Conservation (phyloP, 2,888 invertebrate genomes). For the Monoplex corrugatus region DNA sequence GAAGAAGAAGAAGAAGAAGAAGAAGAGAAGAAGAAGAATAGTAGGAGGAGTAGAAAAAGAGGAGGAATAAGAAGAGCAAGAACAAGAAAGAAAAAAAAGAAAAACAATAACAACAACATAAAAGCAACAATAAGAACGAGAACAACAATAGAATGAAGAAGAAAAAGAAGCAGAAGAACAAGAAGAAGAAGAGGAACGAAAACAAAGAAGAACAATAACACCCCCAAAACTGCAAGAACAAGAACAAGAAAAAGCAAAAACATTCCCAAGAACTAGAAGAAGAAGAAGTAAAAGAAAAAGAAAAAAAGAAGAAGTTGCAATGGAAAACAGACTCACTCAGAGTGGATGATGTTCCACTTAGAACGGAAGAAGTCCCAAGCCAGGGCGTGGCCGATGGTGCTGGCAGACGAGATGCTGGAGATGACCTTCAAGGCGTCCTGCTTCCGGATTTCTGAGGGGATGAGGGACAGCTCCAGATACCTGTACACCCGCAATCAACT, state of each 20-base stretch:
- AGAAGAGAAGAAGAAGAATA: not conserved
- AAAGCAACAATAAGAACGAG: constrained; percentile 23
- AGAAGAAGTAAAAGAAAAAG: not conserved
- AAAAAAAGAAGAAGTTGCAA: not conserved
- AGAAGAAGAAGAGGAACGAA: no score
- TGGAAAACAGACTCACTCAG: constrained; percentile 66
- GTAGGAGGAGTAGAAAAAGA: no score
- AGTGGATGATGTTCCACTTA: constrained; percentile 86
- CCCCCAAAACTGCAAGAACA: not conserved
- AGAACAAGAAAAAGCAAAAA: not conserved
- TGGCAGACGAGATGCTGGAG: constrained; percentile 68
- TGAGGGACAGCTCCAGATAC: constrained; percentile 69
- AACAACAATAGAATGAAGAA: not conserved
- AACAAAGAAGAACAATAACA: not conserved
- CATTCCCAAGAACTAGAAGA: not conserved
- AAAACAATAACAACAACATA: not conserved
- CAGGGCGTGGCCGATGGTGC: constrained; percentile 71
- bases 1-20: not conserved
- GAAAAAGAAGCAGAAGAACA: no score
- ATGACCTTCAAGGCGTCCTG: constrained; percentile 75
- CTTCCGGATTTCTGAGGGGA: constrained; percentile 67
- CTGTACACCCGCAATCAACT: constrained; percentile 59
- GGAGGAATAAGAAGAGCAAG: no score
- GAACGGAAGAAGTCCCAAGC: constrained; percentile 76
- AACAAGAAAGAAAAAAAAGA: no score